Conservation (phyloP, 2,888 invertebrate genomes). For the Aquatica leii region DNA sequence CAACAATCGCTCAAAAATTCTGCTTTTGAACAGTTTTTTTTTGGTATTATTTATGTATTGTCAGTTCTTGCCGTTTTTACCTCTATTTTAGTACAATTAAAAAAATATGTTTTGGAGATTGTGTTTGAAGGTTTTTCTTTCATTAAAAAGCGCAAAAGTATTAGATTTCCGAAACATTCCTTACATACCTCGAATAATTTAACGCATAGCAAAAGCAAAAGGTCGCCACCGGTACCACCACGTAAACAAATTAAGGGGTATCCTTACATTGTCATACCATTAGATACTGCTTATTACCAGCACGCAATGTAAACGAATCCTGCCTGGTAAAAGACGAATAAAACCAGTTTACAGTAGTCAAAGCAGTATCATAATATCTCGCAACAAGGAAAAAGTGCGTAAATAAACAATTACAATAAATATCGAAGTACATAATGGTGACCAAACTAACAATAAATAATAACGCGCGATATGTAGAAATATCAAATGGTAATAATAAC, state of each 20-base stretch:
- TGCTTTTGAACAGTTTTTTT: too few species aligned
- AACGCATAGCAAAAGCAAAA: too few species aligned
- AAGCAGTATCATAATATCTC: neutral
- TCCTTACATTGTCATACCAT: slow-evolving; percentile 7
- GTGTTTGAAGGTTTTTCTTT: too few species aligned
- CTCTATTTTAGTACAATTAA: too few species aligned
- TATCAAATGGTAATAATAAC: slow-evolving; percentile 45
- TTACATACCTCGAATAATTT: too few species aligned
- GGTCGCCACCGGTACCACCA: neutral
- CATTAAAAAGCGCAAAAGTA: too few species aligned
- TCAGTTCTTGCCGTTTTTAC: too few species aligned
- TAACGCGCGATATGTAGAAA: slow-evolving; percentile 25
- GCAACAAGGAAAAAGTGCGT: neutral
- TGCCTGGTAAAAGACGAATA: neutral
- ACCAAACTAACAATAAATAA: slow-evolving; percentile 38
- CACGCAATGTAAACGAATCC: slow-evolving; percentile 9
- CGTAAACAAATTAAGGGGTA: slow-evolving; percentile 7
- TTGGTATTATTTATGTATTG: too few species aligned
- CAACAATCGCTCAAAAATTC: too few species aligned
- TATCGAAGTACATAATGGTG: neutral
- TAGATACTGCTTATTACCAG: slow-evolving; percentile 3
- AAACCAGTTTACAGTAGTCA: slow-evolving; percentile 8
- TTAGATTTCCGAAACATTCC: too few species aligned
- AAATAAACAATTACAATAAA: slow-evolving; percentile 22
- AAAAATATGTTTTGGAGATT: too few species aligned